Base-by-base conservation (phyloP, 2,113 vertebrate genomes). In the Odontesthes bonariensis region DNA sequence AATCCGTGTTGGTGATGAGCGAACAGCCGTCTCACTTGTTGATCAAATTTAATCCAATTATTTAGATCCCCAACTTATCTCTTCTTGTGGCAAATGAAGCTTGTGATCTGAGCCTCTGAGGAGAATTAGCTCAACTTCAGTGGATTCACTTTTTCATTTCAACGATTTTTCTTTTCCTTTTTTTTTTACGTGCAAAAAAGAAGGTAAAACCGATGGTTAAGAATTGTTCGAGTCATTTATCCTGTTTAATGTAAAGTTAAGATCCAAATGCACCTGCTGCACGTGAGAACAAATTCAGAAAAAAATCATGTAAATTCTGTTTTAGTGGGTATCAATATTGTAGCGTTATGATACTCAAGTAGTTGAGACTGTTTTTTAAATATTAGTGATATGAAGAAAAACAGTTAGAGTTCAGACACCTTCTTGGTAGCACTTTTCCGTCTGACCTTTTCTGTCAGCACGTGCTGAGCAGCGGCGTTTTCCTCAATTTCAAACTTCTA, bases 21-120 rank as follows among this genome's bases (percentile, higher is more conserved):
- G 67, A 76, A 81, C 73, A 86, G 89, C 85, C 77, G 54, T 91
- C 91, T 91, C 84, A 84, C 84, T 85, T 84, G 90, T 82, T 93
- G 89, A 92, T 94, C 87, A 83, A 83, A 89, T 93, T 94, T 94
- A 94, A 95, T 95, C 93, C 93, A 94, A 92, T 95, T 95, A 95
- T 94, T 94, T 92, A 69, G 88, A 92, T 82, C 90, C 79, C 84
- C 79, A 72, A 79, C 72, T 89, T 89, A 91, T 88, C 88, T 90
- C 89, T 84, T 82, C 81, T 83, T 83, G 80, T 75, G 88, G 81
- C 84, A 92, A 92, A 92, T 91, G 85, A 88, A 92, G 89, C 87
- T 65, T 86, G 68, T 87, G 87, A 73, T 73, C 83, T 73, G 81
- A 82, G 78, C 79, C 81, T 86, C 73, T 89, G 86, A 64, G 68